A percentile compares a stretch with the other conserved stretches of the same genome.
Conservation (phyloP, 2,113 vertebrate species). For the Amia ocellicauda region DNA sequence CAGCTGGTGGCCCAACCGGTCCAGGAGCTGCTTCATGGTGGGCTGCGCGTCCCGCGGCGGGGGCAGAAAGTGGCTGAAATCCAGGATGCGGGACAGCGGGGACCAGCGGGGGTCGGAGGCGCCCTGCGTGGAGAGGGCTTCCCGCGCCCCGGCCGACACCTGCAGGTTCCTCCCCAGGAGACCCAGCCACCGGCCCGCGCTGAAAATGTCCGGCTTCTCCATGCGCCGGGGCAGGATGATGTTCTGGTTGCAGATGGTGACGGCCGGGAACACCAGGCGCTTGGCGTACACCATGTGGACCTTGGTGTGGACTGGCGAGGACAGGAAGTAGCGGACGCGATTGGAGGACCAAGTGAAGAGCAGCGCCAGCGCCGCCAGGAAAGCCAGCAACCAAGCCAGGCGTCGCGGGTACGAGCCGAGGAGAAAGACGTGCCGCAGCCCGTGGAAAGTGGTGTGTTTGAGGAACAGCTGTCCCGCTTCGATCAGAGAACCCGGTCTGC, state of each 20-base stretch:
- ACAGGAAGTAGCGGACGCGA: slow-evolving; percentile 70
- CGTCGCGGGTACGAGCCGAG: slow-evolving; percentile 66
- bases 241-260: slow-evolving; percentile 78
- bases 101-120: slow-evolving; percentile 56
- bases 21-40: slow-evolving; percentile 64
- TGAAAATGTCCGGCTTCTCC: slow-evolving; percentile 73
- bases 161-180: slow-evolving; percentile 68
- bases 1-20: slow-evolving; percentile 73
- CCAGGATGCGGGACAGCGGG: slow-evolving; percentile 65
- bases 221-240: slow-evolving; percentile 67
- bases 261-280: slow-evolving; percentile 72
- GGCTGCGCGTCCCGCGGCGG: slow-evolving; percentile 68
- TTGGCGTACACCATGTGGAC: slow-evolving; percentile 75
- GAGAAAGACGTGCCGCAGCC: slow-evolving; percentile 66
- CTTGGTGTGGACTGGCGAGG: slow-evolving; percentile 70
- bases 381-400: slow-evolving; percentile 68
- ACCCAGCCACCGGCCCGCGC: slow-evolving; percentile 71
- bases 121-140: slow-evolving; percentile 48
- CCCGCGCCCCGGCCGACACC: slow-evolving; percentile 54
- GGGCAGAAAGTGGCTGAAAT: slow-evolving; percentile 76
- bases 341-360: slow-evolving; percentile 74
- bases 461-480: slow-evolving; percentile 66
- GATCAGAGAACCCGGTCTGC: slow-evolving; percentile 50
- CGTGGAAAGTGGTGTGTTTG: slow-evolving; percentile 67
- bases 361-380: slow-evolving; percentile 62